Conservation (phyloP, 1,140 invertebrate genomes). For the Nixonia krombeini region DNA sequence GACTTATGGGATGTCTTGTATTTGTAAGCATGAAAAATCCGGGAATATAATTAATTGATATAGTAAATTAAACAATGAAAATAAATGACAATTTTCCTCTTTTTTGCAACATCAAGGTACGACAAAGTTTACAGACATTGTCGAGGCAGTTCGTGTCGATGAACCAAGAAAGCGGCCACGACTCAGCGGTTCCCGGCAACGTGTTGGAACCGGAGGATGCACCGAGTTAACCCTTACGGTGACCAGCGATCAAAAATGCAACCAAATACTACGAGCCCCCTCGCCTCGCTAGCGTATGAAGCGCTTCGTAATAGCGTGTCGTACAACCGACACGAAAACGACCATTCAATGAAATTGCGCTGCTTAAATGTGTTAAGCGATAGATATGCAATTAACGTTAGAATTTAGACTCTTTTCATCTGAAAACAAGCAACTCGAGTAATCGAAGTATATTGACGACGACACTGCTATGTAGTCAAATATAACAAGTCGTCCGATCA, state of each 20-base stretch:
- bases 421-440: too few relatives aligned
- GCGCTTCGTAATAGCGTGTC: slow-evolving; percentile 47
- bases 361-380: too few relatives aligned
- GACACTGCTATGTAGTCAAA: too few relatives aligned
- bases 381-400: too few relatives aligned
- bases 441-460: too few relatives aligned
- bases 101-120: slow-evolving; percentile 46
- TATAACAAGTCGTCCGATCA: too few relatives aligned
- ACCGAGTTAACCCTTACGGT: slow-evolving; percentile 60
- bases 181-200: slow-evolving; percentile 45
- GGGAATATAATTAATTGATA: too few relatives aligned
- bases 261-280: slow-evolving; percentile 49
- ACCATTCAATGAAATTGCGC: too few relatives aligned
- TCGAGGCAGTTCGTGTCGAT: slow-evolving; percentile 64
- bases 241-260: slow-evolving; percentile 39
- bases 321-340: background rate
- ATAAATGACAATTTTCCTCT: background rate
- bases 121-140: slow-evolving; percentile 62
- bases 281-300: slow-evolving; percentile 60
- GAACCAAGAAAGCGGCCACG: slow-evolving; percentile 50
- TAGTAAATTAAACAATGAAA: too few relatives aligned
- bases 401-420: too few relatives aligned
- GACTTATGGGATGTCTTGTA: too few relatives aligned
- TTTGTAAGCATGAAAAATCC: too few relatives aligned
- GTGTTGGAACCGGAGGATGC: slow-evolving; percentile 57